Conservation (phyloP, 1,140 invertebrate genomes). For the Nomia melanderi region DNA sequence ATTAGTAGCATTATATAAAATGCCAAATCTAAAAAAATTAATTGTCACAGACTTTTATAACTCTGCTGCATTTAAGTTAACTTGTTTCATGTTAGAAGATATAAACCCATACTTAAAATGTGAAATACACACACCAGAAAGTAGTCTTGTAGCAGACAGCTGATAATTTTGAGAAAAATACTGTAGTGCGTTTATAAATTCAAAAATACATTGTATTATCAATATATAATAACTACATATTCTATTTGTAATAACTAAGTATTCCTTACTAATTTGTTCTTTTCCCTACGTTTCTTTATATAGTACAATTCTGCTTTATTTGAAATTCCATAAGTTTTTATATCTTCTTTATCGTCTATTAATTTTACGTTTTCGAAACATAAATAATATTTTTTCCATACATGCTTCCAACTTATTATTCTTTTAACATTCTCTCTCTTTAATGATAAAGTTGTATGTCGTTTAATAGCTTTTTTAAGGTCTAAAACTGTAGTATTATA, state of each 20-base stretch:
- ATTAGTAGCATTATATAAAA: conserved; percentile 84
- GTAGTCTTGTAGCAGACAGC: background rate
- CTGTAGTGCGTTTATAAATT: conserved; percentile 1
- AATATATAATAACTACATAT: conserved; percentile 17
- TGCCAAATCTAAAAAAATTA: conserved; percentile 82
- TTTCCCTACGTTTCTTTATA: conserved; percentile 69
- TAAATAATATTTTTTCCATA: conserved; percentile 77
- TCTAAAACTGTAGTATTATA: conserved; percentile 75
- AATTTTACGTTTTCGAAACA: conserved; percentile 66
- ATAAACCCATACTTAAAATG: conserved; percentile 68
- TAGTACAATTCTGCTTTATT: conserved; percentile 74
- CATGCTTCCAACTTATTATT: conserved; percentile 79
- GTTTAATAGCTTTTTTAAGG: conserved; percentile 76
- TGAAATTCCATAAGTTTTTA: conserved; percentile 74
- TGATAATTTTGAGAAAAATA: conserved; percentile 11
- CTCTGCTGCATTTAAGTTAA: conserved; percentile 80
- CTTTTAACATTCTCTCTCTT: conserved; percentile 72
- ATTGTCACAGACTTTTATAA: conserved; percentile 77
- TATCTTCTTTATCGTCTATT: conserved; percentile 70
- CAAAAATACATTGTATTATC: background rate
- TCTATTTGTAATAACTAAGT: conserved; percentile 2
- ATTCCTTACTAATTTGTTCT: conserved; percentile 62
- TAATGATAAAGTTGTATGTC: conserved; percentile 73
- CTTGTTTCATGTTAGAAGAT: conserved; percentile 83
- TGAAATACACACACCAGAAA: conserved; percentile 55